Evolutionary conservation across 2,113 vertebrate species (phyloP).

Genomic region (Cyphomyrus plagiostoma): DNA sequence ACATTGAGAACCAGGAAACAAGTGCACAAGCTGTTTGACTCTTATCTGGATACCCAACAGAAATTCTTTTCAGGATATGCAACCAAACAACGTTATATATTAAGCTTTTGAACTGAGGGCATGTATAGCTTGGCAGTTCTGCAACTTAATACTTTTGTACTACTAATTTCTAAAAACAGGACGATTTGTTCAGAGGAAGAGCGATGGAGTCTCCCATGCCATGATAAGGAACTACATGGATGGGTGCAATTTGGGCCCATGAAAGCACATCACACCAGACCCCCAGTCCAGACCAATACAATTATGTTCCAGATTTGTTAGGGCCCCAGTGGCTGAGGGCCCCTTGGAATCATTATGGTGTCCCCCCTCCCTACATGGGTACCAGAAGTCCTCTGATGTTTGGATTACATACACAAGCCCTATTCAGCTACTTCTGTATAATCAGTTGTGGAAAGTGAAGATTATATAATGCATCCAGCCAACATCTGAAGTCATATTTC

Average conservation of each 20-base stretch:
- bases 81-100: background rate
- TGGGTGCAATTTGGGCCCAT: background rate
- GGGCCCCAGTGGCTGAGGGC: background rate
- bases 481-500: background rate
- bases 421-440: background rate
- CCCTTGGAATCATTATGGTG: background rate
- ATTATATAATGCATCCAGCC: background rate
- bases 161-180: background rate
- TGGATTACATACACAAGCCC: background rate
- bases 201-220: background rate
- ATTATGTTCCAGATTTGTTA: background rate
- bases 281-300: background rate
- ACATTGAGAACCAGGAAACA: slow-evolving; percentile 12
- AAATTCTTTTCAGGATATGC: background rate
- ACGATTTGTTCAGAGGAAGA: background rate
- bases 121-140: background rate
- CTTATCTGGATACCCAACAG: background rate
- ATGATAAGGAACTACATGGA: background rate
- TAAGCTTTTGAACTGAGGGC: background rate
- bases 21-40: background rate
- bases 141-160: background rate
- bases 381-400: background rate
- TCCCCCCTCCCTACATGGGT: background rate
- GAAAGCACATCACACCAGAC: background rate
- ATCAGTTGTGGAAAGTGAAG: background rate